phyloP scores from a whole-genome alignment of 2,113 vertebrate genomes.

The Lonchura striata region DNA sequence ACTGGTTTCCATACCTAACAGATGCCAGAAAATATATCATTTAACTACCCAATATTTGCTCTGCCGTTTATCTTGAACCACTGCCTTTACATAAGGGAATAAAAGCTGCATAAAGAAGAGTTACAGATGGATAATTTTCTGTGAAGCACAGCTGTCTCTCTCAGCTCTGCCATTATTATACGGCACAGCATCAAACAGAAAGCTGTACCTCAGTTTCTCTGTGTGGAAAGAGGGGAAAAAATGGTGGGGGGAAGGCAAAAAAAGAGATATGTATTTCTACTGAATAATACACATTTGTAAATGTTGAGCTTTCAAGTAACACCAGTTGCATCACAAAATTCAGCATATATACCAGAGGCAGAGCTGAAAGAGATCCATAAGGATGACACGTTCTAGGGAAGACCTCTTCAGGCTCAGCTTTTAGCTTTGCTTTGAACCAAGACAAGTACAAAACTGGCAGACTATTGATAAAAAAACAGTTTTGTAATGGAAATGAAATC shows the following conservation, averaged over 20 bases:
- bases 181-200: neutral
- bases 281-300: neutral
- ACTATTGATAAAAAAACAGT: neutral
- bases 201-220: neutral
- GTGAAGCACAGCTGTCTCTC: neutral
- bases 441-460: neutral
- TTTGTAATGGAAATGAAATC: neutral
- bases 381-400: neutral
- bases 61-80: neutral
- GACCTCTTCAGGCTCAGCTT: neutral
- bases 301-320: neutral
- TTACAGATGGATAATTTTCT: neutral
- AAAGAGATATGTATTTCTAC: neutral
- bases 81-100: neutral
- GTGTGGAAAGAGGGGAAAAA: neutral
- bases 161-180: neutral
- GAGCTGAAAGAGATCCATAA: neutral
- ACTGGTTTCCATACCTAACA: neutral
- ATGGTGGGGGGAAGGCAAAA: fast-evolving
- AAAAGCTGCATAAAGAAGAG: neutral
- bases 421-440: neutral
- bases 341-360: neutral
- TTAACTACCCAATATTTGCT: neutral
- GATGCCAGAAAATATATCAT: neutral
- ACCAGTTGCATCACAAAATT: neutral